These are phyloP conservation scores for Ahaetulla prasina DNA, from an alignment of 2,113 vertebrate species.

Conservation along the genomic window DNA sequence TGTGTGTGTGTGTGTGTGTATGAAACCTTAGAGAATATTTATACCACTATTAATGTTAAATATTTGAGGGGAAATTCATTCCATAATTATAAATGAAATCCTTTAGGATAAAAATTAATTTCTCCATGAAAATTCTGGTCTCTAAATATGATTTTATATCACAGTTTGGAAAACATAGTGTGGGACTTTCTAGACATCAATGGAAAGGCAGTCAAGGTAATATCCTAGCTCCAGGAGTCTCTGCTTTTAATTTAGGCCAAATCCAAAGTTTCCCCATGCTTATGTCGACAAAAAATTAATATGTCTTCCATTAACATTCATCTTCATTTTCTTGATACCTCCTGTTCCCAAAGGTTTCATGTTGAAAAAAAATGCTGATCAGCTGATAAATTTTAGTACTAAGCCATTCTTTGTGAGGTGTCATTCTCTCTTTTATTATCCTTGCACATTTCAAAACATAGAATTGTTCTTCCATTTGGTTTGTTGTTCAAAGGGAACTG, in stretches of 20 bases:
- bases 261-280: slow-evolving; percentile 41
- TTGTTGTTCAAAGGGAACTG: slow-evolving; percentile 40
- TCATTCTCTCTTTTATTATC: slow-evolving; percentile 17
- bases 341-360: slow-evolving; percentile 45
- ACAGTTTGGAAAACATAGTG: not conserved
- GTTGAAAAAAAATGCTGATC: slow-evolving; percentile 17
- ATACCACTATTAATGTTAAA: not conserved
- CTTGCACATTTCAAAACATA: slow-evolving; percentile 50
- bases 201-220: not conserved
- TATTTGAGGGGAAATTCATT: not conserved
- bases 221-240: not conserved
- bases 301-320: slow-evolving; percentile 41
- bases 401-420: slow-evolving; percentile 37
- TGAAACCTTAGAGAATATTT: not conserved
- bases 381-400: slow-evolving; percentile 37
- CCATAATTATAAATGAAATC: not conserved
- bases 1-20: too few species aligned
- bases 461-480: slow-evolving; percentile 40
- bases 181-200: not conserved
- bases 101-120: not conserved
- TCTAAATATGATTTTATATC: not conserved
- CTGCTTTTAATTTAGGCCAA: slow-evolving; percentile 33
- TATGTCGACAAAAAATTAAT: slow-evolving; percentile 46
- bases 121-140: not conserved
- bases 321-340: slow-evolving; percentile 40